Evolutionary conservation across 1,140 invertebrate genomes (phyloP), one percentile per base, ranked within the genome.

Genomic region (Contarinia nasturtii): DNA sequence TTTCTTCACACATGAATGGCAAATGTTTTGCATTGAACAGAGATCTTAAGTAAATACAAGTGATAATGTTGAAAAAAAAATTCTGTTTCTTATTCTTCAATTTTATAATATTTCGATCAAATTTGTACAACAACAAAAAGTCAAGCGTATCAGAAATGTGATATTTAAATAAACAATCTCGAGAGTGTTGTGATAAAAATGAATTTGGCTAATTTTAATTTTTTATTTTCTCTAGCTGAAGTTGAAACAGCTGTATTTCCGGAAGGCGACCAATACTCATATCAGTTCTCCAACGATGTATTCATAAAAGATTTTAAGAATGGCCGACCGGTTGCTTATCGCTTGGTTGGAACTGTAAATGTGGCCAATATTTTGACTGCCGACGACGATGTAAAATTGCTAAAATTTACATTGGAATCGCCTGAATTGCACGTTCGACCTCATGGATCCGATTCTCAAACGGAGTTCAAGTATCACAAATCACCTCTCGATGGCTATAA

Each of bases 401-500:
- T 55, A 7, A 51, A 49, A 21, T 52, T 55, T 44, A 21, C 51
- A 34, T 52, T 55, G 33, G 49, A 55, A 8, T 64, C 67, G n/a
- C 72, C 71, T 3, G 67, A 76, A 52, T 53, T 79, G 21, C 70
- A 70, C 58, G 75, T 79, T 42, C 73, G 72, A 54, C 76, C 76
- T 1, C 60, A 72, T 22, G 74, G 74, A 62, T 72, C 74, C 5
- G 59, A 19, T 18, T 11, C 70, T 46, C 70, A 74, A 0, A 72
- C 77, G 54, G 76, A 73, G n/a, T 79, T 79, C 55, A 60, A 74
- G 7, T 59, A 69, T 45, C 76, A 79, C 48, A 59, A 61, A 0
- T 81, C 79, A 0, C 67, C 61, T 44, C 52, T 81, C n/a, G 70
- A 77, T 7, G 50, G 60, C 7, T 49, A 66, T 12, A 55, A 64